Evolutionary conservation across 2,797 vertebrate genomes (phyloP).

Genomic region (Poecilia velifera): DNA sequence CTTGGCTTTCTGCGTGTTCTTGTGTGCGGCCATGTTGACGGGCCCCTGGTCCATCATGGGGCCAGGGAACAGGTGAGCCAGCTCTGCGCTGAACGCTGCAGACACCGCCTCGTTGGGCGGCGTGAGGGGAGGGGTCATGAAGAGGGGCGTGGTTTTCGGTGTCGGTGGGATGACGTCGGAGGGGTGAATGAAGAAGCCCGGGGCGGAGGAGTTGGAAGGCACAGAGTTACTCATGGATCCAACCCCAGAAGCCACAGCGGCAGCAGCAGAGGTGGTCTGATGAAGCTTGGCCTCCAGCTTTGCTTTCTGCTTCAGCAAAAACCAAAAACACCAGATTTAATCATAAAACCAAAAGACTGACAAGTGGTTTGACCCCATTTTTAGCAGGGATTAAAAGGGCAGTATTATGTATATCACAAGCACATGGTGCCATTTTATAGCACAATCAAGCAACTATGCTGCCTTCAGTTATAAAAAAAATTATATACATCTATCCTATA

Average conservation of each 20-base stretch:
- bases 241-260: constrained; percentile 86
- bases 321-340: not conserved
- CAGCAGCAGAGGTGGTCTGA: constrained; percentile 94
- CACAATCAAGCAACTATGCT: no score
- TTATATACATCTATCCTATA: no score
- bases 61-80: constrained; percentile 96
- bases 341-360: not conserved
- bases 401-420: no score
- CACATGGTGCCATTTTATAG: no score
- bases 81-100: constrained; percentile 94
- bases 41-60: constrained; percentile 93
- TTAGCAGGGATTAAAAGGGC: not conserved
- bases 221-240: constrained; percentile 95
- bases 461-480: no score
- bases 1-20: constrained; percentile 92
- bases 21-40: constrained; percentile 95
- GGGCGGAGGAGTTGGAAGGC: constrained; percentile 94
- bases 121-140: constrained; percentile 98
- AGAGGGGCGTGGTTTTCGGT: constrained; percentile 97
- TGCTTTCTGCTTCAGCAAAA: constrained; percentile 86
- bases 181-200: constrained; percentile 98
- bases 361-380: not conserved
- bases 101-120: constrained; percentile 98
- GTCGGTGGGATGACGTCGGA: constrained; percentile 98
- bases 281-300: constrained; percentile 99